Evolutionary conservation across 2,113 vertebrate genomes (phyloP).

Genomic region (Lampris megalopsis): DNA sequence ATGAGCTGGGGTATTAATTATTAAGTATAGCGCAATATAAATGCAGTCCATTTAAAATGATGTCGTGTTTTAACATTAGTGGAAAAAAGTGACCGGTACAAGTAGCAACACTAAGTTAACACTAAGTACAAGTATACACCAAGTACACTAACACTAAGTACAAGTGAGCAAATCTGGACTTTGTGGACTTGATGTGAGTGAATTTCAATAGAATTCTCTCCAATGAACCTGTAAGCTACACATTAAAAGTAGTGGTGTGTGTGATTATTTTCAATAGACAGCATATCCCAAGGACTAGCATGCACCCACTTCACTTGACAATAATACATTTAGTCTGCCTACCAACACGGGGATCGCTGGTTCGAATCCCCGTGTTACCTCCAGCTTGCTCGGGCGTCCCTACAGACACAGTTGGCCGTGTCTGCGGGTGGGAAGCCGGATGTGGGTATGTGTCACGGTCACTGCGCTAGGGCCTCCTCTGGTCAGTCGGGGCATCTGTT

Average conservation of each 20-base stretch:
- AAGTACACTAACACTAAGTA: no score
- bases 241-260: not conserved
- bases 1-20: no score
- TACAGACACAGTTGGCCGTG: no score
- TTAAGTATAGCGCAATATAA: not conserved
- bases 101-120: not conserved
- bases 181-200: not conserved
- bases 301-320: slow-evolving; percentile 21
- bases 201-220: not conserved
- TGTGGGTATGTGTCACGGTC: no score
- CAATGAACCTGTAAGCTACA: not conserved
- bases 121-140: no score
- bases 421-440: no score
- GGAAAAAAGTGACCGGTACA: not conserved
- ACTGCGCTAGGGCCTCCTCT: no score
- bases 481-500: no score
- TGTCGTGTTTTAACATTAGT: not conserved
- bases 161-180: not conserved
- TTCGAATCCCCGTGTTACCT: no score
- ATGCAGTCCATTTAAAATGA: not conserved
- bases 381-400: no score
- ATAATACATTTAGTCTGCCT: slow-evolving; percentile 24
- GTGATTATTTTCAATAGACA: slow-evolving; percentile 25
- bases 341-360: no score
- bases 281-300: slow-evolving; percentile 14